These are phyloP conservation scores for Amphiura filiformis DNA, from an alignment of 35 echinoderm and acorn worm genomes.

Conservation along the genomic window DNA sequence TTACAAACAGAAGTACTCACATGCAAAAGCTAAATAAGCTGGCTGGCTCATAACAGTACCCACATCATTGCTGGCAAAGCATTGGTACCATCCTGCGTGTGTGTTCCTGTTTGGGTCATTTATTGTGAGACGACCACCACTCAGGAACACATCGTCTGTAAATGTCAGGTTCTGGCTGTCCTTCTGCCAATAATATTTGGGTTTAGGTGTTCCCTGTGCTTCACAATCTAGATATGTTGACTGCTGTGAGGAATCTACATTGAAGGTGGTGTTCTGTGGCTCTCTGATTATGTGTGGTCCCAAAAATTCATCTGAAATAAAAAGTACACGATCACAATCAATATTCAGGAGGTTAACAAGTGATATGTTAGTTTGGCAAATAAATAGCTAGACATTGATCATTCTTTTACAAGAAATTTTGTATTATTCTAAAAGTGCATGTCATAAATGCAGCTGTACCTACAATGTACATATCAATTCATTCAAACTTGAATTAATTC, in stretches of 20 bases:
- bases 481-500: too few relatives aligned
- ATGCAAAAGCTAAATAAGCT: slow-evolving; percentile 26
- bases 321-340: not conserved
- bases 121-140: slow-evolving; percentile 25
- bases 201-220: slow-evolving; percentile 4
- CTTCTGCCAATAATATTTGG: slow-evolving; percentile 18
- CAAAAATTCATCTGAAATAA: not conserved
- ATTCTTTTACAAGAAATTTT: too few relatives aligned
- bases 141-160: not conserved
- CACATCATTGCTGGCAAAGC: slow-evolving; percentile 3
- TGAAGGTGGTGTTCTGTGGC: slow-evolving; percentile 25
- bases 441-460: too few relatives aligned
- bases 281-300: slow-evolving; percentile 31
- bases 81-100: not conserved
- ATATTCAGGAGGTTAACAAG: too few relatives aligned
- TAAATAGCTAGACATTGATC: too few relatives aligned
- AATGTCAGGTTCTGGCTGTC: not conserved
- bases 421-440: too few relatives aligned
- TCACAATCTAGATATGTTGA: slow-evolving; percentile 28
- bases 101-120: not conserved
- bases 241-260: not conserved
- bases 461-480: too few relatives aligned
- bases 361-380: too few relatives aligned
- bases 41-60: slow-evolving; percentile 23
- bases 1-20: slow-evolving; percentile 17